Evolutionary conservation across 2,888 invertebrate species (phyloP).

Genomic region (Drosophila koepferae): DNA sequence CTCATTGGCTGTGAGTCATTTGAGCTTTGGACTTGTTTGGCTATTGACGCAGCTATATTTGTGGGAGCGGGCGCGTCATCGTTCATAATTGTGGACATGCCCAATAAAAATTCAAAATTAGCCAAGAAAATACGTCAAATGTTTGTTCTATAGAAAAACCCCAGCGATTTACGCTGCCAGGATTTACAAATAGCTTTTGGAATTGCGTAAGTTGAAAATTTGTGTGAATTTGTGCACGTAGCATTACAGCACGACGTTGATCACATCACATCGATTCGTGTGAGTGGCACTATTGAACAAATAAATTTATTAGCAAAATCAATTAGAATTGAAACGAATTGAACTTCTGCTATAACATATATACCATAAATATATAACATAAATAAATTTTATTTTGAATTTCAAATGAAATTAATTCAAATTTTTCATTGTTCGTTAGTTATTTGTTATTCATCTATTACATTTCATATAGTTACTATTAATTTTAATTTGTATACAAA

Average conservation of each 20-base stretch:
- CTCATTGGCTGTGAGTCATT: constrained; percentile 63
- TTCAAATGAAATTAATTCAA: neutral
- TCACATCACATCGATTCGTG: neutral
- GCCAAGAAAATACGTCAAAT: constrained; percentile 51
- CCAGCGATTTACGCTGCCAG: constrained; percentile 41
- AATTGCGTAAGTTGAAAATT: constrained; percentile 37
- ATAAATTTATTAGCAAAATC: neutral
- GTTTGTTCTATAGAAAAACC: constrained; percentile 32
- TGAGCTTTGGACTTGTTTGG: constrained; percentile 49
- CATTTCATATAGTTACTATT: neutral
- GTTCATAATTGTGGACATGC: constrained; percentile 40
- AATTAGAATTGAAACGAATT: neutral
- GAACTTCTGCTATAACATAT: neutral
- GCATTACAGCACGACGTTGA: constrained; percentile 19
- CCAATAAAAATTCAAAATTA: constrained; percentile 35
- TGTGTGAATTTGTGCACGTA: constrained; percentile 61
- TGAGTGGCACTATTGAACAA: neutral
- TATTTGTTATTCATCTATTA: neutral
- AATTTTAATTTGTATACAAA: neutral
- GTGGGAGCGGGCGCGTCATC: constrained; percentile 46
- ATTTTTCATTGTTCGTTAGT: fast-evolving
- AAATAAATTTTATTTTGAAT: neutral
- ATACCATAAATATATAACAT: no score
- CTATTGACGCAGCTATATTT: constrained; percentile 42
- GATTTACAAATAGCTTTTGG: constrained; percentile 52